phyloP scores from a whole-genome alignment of 1,140 invertebrate species.

The Zaprionus ghesquierei region DNA sequence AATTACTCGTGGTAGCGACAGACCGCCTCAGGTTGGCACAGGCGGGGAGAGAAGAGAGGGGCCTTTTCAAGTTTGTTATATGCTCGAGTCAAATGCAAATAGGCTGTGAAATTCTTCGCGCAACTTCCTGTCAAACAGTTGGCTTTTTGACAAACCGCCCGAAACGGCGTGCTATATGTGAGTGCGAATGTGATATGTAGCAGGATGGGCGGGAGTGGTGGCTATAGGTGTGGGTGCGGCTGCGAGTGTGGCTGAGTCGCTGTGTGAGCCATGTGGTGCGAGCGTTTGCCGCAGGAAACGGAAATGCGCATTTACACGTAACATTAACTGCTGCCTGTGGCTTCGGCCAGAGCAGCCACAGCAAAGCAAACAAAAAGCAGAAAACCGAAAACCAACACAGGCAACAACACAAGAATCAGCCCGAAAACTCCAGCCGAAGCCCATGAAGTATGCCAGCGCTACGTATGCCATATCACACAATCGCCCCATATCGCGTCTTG shows the following conservation, averaged over 20 bases:
- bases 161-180: conserved; percentile 32
- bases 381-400: conserved; percentile 69
- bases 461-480: conserved; percentile 4
- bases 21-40: neutral
- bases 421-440: conserved; percentile 5
- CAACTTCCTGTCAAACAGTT: conserved; percentile 74
- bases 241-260: neutral
- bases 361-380: conserved; percentile 64
- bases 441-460: neutral
- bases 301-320: conserved; percentile 80
- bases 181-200: neutral
- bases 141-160: conserved; percentile 67
- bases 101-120: conserved; percentile 55
- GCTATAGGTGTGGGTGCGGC: neutral
- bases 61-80: conserved; percentile 12
- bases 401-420: conserved; percentile 58
- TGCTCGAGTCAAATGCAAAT: conserved; percentile 46
- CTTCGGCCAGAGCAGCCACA: conserved; percentile 33
- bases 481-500: conserved; percentile 7
- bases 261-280: conserved; percentile 16
- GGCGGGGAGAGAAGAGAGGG: neutral
- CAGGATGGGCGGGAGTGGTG: no score
- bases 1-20: conserved; percentile 18
- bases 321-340: conserved; percentile 72
- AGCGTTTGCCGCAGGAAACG: conserved; percentile 58